A percentile compares a stretch with the other conserved stretches of the same genome.
These are phyloP conservation scores for Araneus ventricosus DNA, from an alignment of 1,140 invertebrate genomes.

Conservation along the genomic window DNA sequence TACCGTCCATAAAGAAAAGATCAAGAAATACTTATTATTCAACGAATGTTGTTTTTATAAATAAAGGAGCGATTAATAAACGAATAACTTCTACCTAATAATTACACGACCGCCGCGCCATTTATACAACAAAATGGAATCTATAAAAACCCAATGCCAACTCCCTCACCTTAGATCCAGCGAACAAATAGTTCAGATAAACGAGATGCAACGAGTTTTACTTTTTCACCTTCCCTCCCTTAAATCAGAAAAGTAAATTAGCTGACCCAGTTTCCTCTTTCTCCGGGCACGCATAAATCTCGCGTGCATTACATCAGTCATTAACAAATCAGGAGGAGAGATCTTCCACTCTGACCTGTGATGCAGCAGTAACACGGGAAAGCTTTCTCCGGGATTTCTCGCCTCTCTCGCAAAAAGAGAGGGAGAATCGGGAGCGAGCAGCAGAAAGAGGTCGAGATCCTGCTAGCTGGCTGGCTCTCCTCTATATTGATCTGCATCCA, in stretches of 20 bases:
- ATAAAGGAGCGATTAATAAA: no score
- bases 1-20: no score
- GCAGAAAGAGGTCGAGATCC: neutral
- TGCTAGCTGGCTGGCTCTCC: neutral
- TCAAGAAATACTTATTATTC: no score
- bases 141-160: neutral
- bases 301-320: slow-evolving; percentile 44
- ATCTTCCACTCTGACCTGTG: slow-evolving; percentile 6
- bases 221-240: neutral
- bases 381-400: slow-evolving; percentile 26
- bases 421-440: slow-evolving; percentile 2
- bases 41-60: no score
- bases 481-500: slow-evolving; percentile 30
- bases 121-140: neutral
- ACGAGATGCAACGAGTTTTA: neutral
- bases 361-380: slow-evolving; percentile 38
- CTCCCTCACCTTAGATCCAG: neutral
- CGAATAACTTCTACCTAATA: no score
- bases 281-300: slow-evolving; percentile 22
- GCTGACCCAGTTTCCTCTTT: slow-evolving; percentile 12
- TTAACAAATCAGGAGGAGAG: slow-evolving; percentile 45
- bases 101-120: no score
- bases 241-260: slow-evolving; percentile 26
- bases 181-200: neutral
- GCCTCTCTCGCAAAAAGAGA: neutral